These are phyloP conservation scores for Dicranocentrus wangi DNA, from an alignment of 2,888 invertebrate species.

Conservation along the genomic window DNA sequence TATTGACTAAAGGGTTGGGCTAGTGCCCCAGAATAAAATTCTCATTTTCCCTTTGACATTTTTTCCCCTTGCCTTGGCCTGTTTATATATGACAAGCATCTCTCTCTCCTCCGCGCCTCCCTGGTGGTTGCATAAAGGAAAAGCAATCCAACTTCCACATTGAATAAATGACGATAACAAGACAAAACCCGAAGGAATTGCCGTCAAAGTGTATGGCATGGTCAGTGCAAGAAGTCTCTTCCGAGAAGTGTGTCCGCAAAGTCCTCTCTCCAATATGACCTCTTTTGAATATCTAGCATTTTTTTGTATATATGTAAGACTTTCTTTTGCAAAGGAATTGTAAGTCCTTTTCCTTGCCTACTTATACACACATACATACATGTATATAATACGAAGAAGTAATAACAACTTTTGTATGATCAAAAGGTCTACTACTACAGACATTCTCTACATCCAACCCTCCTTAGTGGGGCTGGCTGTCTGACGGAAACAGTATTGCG, in stretches of 20 bases:
- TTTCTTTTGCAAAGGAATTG: too few species aligned
- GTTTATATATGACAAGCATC: not conserved
- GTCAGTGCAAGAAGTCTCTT: not conserved
- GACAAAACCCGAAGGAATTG: not conserved
- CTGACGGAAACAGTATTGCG: constrained; percentile 25
- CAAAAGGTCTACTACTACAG: not conserved
- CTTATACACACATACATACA: too few species aligned
- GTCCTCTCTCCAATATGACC: not conserved
- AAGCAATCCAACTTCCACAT: not conserved
- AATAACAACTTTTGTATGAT: not conserved
- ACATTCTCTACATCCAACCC: too few species aligned
- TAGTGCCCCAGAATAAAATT: too few species aligned
- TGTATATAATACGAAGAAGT: not conserved
- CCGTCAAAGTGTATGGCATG: not conserved
- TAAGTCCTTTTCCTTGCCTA: too few species aligned
- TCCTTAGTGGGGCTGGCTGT: constrained; percentile 28
- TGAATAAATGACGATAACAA: not conserved
- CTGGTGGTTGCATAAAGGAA: not conserved
- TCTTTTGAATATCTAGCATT: not conserved
- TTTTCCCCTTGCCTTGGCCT: too few species aligned
- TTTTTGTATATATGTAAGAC: not conserved
- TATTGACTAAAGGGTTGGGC: too few species aligned
- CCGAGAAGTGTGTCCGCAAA: not conserved
- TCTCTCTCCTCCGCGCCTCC: too few species aligned
- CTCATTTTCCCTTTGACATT: too few species aligned